These are phyloP conservation scores for Heliconius ismenius DNA, from an alignment of 2,888 invertebrate species.

Conservation along the genomic window DNA sequence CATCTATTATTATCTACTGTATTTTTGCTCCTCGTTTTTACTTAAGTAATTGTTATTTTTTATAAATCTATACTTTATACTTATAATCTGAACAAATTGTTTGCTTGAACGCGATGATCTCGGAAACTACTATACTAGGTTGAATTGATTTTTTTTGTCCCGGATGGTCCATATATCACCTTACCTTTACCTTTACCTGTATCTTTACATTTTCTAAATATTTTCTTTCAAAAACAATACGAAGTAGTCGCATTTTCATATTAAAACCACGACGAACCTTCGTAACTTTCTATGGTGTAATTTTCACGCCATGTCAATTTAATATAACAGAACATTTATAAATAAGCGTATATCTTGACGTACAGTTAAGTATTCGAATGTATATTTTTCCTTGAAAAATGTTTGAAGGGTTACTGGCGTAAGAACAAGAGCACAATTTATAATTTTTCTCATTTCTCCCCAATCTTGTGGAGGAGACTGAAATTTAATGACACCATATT, in stretches of 20 bases:
- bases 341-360: constrained; percentile 4
- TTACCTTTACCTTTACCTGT: too few relatives aligned
- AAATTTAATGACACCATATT: not conserved
- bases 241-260: not conserved
- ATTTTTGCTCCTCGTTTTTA: not conserved
- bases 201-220: not conserved
- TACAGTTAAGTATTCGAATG: not conserved
- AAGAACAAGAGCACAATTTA: not conserved
- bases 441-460: not conserved
- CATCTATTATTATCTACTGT: not conserved
- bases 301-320: constrained; percentile 12
- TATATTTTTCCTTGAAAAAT: not conserved
- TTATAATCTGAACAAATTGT: too few relatives aligned
- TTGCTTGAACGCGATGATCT: too few relatives aligned
- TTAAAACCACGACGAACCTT: not conserved
- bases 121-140: too few relatives aligned
- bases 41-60: not conserved
- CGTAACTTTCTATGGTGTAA: constrained; percentile 16
- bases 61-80: too few relatives aligned
- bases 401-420: constrained; percentile 4
- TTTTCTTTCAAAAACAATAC: not conserved
- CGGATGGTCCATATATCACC: too few relatives aligned
- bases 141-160: too few relatives aligned
- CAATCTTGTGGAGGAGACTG: not conserved
- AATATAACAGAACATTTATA: constrained; percentile 1